Evolutionary conservation across 2,113 vertebrate genomes (phyloP).

Genomic region (Ictalurus furcatus): DNA sequence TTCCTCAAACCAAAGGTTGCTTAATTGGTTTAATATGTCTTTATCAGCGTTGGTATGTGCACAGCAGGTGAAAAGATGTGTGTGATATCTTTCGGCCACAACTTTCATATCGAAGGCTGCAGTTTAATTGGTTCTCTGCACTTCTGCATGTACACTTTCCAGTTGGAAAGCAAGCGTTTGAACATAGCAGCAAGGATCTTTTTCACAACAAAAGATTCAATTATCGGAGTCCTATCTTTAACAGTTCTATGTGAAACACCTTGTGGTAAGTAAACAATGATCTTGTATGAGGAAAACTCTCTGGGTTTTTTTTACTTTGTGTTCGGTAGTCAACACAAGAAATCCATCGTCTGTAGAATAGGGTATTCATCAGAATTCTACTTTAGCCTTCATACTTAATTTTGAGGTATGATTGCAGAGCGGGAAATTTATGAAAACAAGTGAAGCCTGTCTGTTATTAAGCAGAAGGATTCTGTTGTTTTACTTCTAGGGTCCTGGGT

Average conservation of each 20-base stretch:
- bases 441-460: conserved; percentile 44
- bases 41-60: conserved; percentile 5
- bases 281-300: background rate
- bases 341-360: background rate
- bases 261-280: background rate
- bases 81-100: background rate
- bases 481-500: conserved; percentile 39
- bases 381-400: conserved; percentile 27
- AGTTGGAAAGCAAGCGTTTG: background rate
- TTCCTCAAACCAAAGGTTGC: too few species aligned
- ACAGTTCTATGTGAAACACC: background rate
- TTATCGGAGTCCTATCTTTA: background rate
- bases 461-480: conserved; percentile 21
- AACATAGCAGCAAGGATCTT: background rate
- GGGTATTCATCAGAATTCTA: conserved; percentile 16
- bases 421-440: conserved; percentile 33
- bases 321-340: background rate
- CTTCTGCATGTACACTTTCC: background rate
- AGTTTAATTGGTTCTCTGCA: background rate
- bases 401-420: conserved; percentile 37
- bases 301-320: background rate
- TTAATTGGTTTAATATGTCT: background rate
- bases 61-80: background rate
- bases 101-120: background rate
- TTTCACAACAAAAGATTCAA: background rate